Evolutionary conservation across 2,888 invertebrate species (phyloP).

Genomic region (Creontiades dilutus): DNA sequence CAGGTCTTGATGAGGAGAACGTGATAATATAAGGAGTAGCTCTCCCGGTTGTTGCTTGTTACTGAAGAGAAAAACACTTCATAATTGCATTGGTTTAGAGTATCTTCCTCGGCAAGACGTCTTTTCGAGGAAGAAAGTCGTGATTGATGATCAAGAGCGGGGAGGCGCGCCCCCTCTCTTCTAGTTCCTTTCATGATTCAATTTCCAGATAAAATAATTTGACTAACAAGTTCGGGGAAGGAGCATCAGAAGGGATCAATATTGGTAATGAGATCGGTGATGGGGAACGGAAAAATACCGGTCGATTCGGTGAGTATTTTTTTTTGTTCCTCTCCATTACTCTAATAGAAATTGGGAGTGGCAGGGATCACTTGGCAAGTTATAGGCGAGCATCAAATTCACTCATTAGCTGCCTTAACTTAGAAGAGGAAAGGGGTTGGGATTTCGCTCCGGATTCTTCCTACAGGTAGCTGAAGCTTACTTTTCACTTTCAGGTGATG

Average conservation of each 20-base stretch:
- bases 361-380: too few species aligned
- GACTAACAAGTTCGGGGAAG: slow-evolving; percentile 38
- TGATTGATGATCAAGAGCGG: slow-evolving; percentile 44
- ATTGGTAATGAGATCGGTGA: slow-evolving; percentile 14
- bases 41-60: neutral
- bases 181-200: slow-evolving; percentile 34
- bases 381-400: too few species aligned
- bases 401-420: too few species aligned
- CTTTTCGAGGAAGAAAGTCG: neutral
- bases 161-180: neutral
- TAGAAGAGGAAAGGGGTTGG: too few species aligned
- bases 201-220: slow-evolving; percentile 49
- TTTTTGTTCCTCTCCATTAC: too few species aligned
- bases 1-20: too few species aligned
- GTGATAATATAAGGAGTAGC: too few species aligned
- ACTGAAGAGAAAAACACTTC: slow-evolving; percentile 25
- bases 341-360: too few species aligned
- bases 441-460: too few species aligned
- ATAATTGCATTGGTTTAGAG: slow-evolving; percentile 48
- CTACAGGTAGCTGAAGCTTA: too few species aligned
- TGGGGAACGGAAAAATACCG: neutral
- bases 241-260: slow-evolving; percentile 36
- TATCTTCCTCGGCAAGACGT: slow-evolving; percentile 5
- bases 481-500: too few species aligned
- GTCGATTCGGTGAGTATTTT: too few species aligned